These are phyloP conservation scores for Lithophane semibrunnea DNA, from an alignment of 2,888 invertebrate genomes.

Conservation along the genomic window DNA sequence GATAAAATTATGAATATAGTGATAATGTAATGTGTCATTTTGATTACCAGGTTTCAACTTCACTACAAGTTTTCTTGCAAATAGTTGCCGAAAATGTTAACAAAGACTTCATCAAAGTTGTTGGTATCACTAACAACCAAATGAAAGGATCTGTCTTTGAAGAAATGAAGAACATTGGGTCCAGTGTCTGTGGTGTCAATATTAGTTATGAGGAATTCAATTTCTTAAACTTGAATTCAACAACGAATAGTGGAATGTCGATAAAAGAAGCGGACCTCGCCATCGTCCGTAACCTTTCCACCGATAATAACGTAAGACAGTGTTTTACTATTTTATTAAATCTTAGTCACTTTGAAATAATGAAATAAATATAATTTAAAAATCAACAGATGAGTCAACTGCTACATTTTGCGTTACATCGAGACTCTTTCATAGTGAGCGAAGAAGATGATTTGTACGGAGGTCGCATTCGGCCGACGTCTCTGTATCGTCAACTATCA, in stretches of 20 bases:
- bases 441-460: conserved; percentile 50
- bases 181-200: conserved; percentile 46
- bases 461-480: conserved; percentile 36
- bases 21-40: background rate
- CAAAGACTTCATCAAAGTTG: conserved; percentile 59
- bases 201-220: conserved; percentile 56
- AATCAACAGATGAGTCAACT: conserved; percentile 44
- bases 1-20: background rate
- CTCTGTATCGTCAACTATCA: conserved; percentile 46
- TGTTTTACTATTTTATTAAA: background rate
- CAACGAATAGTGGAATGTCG: conserved; percentile 12
- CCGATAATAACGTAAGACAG: conserved; percentile 58
- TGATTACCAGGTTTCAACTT: conserved; percentile 56
- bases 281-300: conserved; percentile 61
- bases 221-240: conserved; percentile 14
- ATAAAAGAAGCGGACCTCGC: conserved; percentile 59
- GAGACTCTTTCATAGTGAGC: conserved; percentile 53
- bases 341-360: background rate
- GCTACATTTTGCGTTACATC: conserved; percentile 47
- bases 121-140: conserved; percentile 55
- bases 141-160: conserved; percentile 49
- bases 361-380: too few relatives aligned
- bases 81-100: conserved; percentile 70
- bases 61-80: conserved; percentile 67
- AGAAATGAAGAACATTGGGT: conserved; percentile 54